A percentile compares a stretch with the other conserved stretches of the same genome.
phyloP scores from a whole-genome alignment of 2,888 invertebrate species.

The Drosophila cognata region DNA sequence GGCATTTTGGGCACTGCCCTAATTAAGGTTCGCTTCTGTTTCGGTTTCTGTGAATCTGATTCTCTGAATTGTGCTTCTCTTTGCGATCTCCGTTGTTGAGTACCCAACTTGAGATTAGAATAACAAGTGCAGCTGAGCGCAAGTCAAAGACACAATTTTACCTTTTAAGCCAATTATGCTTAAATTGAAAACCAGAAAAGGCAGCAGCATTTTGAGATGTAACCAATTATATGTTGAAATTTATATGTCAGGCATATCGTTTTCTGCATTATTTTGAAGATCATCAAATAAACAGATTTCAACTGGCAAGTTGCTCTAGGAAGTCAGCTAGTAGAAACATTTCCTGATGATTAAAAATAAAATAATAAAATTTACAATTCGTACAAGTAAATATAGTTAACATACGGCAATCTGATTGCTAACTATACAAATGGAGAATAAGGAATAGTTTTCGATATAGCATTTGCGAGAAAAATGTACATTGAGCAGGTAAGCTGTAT shows the following conservation, averaged over 20 bases:
- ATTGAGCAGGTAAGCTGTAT: not conserved
- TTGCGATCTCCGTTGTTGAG: not conserved
- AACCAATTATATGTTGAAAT: not conserved
- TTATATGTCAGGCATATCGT: not conserved
- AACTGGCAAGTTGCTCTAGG: not conserved
- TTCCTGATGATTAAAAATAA: not conserved
- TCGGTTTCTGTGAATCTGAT: not conserved
- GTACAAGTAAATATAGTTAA: not conserved
- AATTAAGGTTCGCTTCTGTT: slow-evolving; percentile 56
- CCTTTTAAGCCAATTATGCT: slow-evolving; percentile 1
- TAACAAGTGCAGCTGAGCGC: slow-evolving; percentile 17
- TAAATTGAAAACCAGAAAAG: not conserved
- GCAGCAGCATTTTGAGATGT: not conserved
- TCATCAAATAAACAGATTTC: not conserved
- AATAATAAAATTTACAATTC: not conserved
- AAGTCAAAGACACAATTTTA: slow-evolving; percentile 2
- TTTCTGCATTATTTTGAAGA: not conserved
- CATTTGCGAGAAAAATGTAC: not conserved
- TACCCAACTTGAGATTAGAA: slow-evolving; percentile 9
- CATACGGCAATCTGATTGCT: not conserved
- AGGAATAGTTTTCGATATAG: not conserved
- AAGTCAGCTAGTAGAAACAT: not conserved
- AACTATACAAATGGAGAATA: not conserved
- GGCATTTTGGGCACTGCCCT: slow-evolving; percentile 53
- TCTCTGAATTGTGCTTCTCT: not conserved